These are phyloP conservation scores for Nothobranchius furzeri DNA, from an alignment of 2,113 vertebrate species.

Conservation along the genomic window DNA sequence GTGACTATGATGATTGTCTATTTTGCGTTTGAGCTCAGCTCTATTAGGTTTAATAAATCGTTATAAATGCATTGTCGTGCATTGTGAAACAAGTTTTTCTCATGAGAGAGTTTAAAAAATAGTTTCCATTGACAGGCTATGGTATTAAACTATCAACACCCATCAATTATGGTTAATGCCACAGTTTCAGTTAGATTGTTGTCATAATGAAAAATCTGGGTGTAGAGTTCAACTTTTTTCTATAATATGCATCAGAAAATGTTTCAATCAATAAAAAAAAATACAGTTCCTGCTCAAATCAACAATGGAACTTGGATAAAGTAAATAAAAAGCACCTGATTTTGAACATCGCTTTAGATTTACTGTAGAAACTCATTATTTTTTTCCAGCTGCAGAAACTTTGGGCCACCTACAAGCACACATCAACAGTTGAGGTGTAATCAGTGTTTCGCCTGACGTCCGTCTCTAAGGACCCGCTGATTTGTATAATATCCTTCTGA, in stretches of 20 bases:
- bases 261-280: neutral
- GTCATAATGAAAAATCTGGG: constrained; percentile 35
- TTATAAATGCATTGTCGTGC: constrained; percentile 14
- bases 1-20: constrained; percentile 11
- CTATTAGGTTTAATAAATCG: constrained; percentile 9
- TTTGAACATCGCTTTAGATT: neutral
- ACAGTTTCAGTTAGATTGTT: constrained; percentile 31
- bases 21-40: constrained; percentile 10
- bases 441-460: constrained; percentile 94
- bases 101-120: constrained; percentile 53
- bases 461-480: constrained; percentile 89
- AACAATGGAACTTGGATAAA: too few relatives aligned
- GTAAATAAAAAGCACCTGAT: neutral
- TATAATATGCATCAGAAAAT: neutral
- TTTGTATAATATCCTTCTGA: constrained; percentile 96
- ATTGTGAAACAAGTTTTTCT: constrained; percentile 66
- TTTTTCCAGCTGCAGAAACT: constrained; percentile 63
- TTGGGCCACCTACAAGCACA: constrained; percentile 86
- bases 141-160: constrained; percentile 58
- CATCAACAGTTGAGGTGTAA: constrained; percentile 92
- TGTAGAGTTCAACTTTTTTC: constrained; percentile 15
- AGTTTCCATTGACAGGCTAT: constrained; percentile 36
- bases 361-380: neutral
- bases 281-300: neutral
- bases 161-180: constrained; percentile 63